phyloP scores from a whole-genome alignment of 1,140 invertebrate genomes.

The Macrosteles quadrilineatus region DNA sequence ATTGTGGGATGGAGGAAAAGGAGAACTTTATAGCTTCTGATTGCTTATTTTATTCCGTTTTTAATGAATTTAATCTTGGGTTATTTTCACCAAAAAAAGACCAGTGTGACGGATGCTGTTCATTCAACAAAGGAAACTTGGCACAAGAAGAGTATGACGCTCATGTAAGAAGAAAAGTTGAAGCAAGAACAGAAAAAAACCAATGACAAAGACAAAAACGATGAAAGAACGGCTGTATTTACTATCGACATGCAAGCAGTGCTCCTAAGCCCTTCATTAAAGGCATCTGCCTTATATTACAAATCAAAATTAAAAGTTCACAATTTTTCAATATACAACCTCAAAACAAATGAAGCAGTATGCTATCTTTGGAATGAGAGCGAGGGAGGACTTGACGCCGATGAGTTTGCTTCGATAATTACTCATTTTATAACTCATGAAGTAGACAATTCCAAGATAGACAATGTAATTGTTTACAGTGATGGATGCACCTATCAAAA shows the following conservation, averaged over 20 bases:
- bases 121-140: constrained; percentile 16
- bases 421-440: constrained; percentile 29
- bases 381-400: constrained; percentile 8
- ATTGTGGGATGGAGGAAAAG: constrained; percentile 14
- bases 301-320: constrained; percentile 15
- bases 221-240: constrained; percentile 23
- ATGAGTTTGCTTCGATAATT: constrained; percentile 38
- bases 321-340: constrained; percentile 12
- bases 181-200: constrained; percentile 23
- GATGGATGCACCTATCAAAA: no score
- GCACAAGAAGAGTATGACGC: constrained; percentile 21
- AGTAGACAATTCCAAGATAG: background rate
- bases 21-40: background rate
- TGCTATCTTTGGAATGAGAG: constrained; percentile 28
- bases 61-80: constrained; percentile 14
- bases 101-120: constrained; percentile 31
- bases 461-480: constrained; percentile 40
- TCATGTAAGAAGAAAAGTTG: constrained; percentile 14
- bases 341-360: constrained; percentile 9
- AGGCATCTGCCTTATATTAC: no score
- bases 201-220: background rate
- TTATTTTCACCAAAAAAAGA: constrained; percentile 32
- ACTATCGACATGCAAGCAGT: constrained; percentile 30
- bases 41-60: constrained; percentile 1
- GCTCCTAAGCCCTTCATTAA: constrained; percentile 10